Percentiles rank a stretch among this genome's conserved stretches.
Evolutionary conservation across 2,888 invertebrate genomes (phyloP).

Genomic region (Synanthedon formicaeformis): DNA sequence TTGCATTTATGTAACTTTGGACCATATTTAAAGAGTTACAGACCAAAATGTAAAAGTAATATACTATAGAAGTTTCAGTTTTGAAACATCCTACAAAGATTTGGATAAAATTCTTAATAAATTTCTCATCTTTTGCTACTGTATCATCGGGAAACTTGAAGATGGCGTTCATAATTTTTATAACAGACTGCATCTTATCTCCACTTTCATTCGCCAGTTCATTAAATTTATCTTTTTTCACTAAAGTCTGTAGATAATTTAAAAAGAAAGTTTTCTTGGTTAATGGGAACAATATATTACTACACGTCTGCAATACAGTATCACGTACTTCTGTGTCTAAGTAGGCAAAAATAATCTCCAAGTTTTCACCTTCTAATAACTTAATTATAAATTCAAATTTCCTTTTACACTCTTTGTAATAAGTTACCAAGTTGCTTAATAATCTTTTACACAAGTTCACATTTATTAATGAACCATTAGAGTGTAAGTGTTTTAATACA

Average conservation of each 20-base stretch:
- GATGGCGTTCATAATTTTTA: constrained; percentile 52
- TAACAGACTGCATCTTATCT: constrained; percentile 52
- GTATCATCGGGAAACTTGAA: constrained; percentile 43
- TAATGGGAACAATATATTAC: constrained; percentile 42
- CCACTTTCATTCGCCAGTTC: constrained; percentile 50
- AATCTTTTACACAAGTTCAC: constrained; percentile 22
- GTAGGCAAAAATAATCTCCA: constrained; percentile 47
- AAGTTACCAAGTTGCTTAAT: constrained; percentile 33
- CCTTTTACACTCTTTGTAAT: constrained; percentile 49
- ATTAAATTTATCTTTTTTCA: constrained; percentile 47
- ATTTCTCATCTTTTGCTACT: constrained; percentile 27
- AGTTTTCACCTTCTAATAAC: constrained; percentile 36
- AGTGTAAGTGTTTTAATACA: constrained; percentile 33
- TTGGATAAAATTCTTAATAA: constrained; percentile 45
- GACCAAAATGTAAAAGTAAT: constrained; percentile 52
- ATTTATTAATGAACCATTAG: constrained; percentile 13
- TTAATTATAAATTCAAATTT: constrained; percentile 51
- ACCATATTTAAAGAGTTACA: constrained; percentile 38
- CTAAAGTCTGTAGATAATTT: constrained; percentile 44
- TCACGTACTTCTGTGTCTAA: constrained; percentile 31
- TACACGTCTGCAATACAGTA: constrained; percentile 34
- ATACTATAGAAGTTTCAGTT: constrained; percentile 47
- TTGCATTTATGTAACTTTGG: constrained; percentile 45
- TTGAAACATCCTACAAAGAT: constrained; percentile 46
- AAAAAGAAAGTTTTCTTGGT: constrained; percentile 44